Base-by-base conservation (phyloP, 2,797 vertebrate genomes). In the Diplodus puntazzo region DNA sequence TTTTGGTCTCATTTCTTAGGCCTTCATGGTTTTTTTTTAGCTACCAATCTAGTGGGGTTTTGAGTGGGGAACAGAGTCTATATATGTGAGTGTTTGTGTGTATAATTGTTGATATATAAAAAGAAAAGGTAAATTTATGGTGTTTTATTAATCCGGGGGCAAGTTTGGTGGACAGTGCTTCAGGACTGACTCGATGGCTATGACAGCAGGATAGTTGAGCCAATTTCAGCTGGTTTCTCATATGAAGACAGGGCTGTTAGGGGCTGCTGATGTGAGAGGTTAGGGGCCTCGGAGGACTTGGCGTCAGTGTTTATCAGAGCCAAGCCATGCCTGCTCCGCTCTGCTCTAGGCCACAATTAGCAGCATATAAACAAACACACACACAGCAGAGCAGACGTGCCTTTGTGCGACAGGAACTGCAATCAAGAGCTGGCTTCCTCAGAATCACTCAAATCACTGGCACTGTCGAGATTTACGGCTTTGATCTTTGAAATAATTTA, bases 281-380 rank as follows among this genome's bases (percentile, higher is more conserved):
- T 74, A 79, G 82, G 65, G 77, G 83, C 86, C 86, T 80, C 65
- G 0, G 69, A 87, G 85, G 79, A 66, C 73, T 85, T 68, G 25
- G 77, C 39, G 42, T 88, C 86, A 70, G 69, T 87, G 79, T 90
- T 90, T 91, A 83, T 83, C 81, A 76, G 74, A 83, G 82, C 86
- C 64, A 60, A 85, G 73, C 82, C 74, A 81, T 7, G 74, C 75
- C 82, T 73, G 79, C 80, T 79, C 77, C 53, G 73, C 79, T 73
- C 81, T 68, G 87, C 82, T 90, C 82, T 81, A 79, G 73, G 90
- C 86, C 88, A 81, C 87, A 91, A 89, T 93, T 94, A 91, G 91
- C 86, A 85, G 76, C 80, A 82, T 75, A 86, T 87, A 92, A 92
- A 92, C 89, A 92, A 92, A 91, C 80, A 85, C 62, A 85, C 62